phyloP scores from a whole-genome alignment of 2,888 invertebrate genomes.

The Amitus sp. region DNA sequence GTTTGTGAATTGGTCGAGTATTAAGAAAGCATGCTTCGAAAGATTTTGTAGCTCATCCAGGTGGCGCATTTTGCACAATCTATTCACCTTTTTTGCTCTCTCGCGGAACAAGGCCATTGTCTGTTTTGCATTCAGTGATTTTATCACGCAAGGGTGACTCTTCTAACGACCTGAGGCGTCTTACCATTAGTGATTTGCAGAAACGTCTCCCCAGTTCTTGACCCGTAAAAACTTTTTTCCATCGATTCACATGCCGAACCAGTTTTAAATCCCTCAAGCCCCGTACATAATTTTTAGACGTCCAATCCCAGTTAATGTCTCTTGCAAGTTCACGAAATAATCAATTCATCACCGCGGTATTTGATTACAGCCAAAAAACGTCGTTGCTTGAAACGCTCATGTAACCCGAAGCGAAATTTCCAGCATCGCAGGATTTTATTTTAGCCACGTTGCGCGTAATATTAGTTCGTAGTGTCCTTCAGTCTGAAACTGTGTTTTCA shows the following conservation, averaged over 20 bases:
- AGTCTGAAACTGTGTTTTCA: too few relatives aligned
- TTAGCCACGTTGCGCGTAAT: too few relatives aligned
- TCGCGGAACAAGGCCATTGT: conserved; percentile 46
- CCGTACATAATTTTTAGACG: too few relatives aligned
- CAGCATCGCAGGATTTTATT: too few relatives aligned
- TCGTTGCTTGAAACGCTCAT: too few relatives aligned
- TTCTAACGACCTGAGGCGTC: conserved; percentile 54
- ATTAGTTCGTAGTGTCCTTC: too few relatives aligned
- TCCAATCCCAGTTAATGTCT: too few relatives aligned
- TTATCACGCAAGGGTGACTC: conserved; percentile 56
- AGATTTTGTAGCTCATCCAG: conserved; percentile 36
- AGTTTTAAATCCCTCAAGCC: neutral
- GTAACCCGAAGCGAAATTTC: too few relatives aligned
- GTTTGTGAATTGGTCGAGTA: too few relatives aligned
- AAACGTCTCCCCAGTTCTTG: conserved; percentile 7
- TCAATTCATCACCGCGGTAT: too few relatives aligned
- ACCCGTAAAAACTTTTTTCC: conserved; percentile 6
- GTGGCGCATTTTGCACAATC: conserved; percentile 40
- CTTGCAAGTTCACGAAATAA: too few relatives aligned
- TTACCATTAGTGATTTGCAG: conserved; percentile 53
- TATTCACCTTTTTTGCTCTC: conserved; percentile 31
- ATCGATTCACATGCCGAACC: neutral
- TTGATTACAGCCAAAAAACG: too few relatives aligned
- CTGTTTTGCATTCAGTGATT: conserved; percentile 56
- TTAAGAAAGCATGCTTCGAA: neutral